Evolutionary conservation across 2,797 vertebrate genomes (phyloP), one percentile per base, ranked within the genome.

Genomic region (Siniperca undulata): DNA sequence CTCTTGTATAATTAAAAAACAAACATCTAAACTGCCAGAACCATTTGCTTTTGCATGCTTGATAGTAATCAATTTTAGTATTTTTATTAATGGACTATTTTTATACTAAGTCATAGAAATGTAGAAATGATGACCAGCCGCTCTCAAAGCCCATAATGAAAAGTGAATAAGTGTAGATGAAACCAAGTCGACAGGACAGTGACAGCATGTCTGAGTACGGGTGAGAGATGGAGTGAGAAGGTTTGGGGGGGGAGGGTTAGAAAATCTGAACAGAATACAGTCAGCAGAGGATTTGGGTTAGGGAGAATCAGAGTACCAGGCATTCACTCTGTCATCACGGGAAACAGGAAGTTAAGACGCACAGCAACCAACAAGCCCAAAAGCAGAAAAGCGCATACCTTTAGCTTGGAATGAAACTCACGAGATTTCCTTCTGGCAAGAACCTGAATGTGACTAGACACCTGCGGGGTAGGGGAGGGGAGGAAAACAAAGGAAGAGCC

Each of bases 381-480:
- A 98, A 99, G 98, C 98, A 99, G 97, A 97, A 96, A 99, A 99
- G 98, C 98, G 98, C 98, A 99, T 99, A 99, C 99, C 99, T 99
- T 99, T 96, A 99, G 98, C 98, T 99, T 99, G 98, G 99, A 99
- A 99, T 99, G 98, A 99, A 99, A 99, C 98, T 99, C 99, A 97
- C 99, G 98, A 98, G 98, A 99, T 99, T 99, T 99, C 97, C 99
- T 99, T 99, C 98, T 98, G 98, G 99, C 99, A 98, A 99, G 98
- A 99, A 99, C 98, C 98, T 99, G 99, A 99, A 99, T 99, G 98
- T 99, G 99, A 99, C 99, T 99, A 99, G 99, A 99, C 97, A 99
- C 99, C 99, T 99, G 98, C 97, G 97, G 98, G 97, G 98, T 97
- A 96, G 97, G 98, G 97, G 97, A 97, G 97, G 97, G 97, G 97